Evolutionary conservation across 2,113 vertebrate genomes (phyloP), one percentile per base, ranked within the genome.

Genomic region (Strix uralensis): DNA sequence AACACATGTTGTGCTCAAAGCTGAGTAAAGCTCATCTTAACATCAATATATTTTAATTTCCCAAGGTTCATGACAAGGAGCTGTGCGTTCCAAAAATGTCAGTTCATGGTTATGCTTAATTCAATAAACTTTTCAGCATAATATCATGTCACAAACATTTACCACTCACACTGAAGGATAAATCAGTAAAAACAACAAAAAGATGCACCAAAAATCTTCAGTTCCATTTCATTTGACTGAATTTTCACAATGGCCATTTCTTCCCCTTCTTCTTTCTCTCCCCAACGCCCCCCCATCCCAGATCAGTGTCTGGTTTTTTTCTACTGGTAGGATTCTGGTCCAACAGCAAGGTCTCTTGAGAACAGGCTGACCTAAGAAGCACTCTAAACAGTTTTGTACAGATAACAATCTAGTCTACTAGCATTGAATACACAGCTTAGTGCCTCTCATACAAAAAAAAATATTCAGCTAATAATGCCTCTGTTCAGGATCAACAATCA

Each of bases 31-130:
- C 26, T 93, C 54, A 47, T 92, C 38, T 40, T 81, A 69, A 13
- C 49, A 71, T 69, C 2, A 6, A 15, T 83, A 69, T 38, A 38
- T 38, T 92, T 92, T 78, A 70, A 75, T 92, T 96, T 94, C 63
- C 49, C 29, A 81, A 55, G 15, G 36, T 92, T 51, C 62, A 51
- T 67, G 73, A 47, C 57, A 71, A 88, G 30, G 38, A 94, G 30
- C 14, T 55, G 29, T 44, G 34, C 58, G 67, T 87, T 94, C 69
- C 54, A 71, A 70, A 95, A 94, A 58, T 65, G 34, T 52, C 79
- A 79, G 32, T 78, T 91, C 73, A 44, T 74, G 57, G 59, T 87
- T 89, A 65, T 54, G 44, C 72, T 94, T 81, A 81, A 83, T 90
- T 96, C 69, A 91, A 69, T 81, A 81, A 77, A 55, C 27, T 61